Evolutionary conservation across 2,888 invertebrate species (phyloP), one percentile per base, ranked within the genome.

Genomic region (Spilosoma lubricipeda): DNA sequence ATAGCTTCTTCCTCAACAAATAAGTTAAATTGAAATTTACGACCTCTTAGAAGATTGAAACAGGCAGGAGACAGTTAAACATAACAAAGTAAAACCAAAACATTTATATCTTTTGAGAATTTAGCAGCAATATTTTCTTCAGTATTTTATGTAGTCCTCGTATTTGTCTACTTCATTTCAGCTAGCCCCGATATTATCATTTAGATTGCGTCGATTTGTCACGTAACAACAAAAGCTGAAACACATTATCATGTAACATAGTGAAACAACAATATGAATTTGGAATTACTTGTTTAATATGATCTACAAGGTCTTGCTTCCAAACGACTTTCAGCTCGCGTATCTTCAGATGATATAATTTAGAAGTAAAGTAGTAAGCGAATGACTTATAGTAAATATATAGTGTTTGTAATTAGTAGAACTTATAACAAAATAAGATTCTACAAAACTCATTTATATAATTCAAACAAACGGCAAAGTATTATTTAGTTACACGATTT

Each of bases 121-220:
- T 30, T 5, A 63, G 18, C 8, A 63, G 30, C 18, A 63, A 63
- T 18, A 30, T 63, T 7, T 8, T 15, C 18, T 30, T 18, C 11
- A 2, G 18, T 30, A 30, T 63, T 59, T 30, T 30, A 4, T 30
- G 30, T 8, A 30, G 30, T 30, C 30, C 30, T 63, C 18, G 63
- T 63, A 59, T 63, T 63, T 18, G 63, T 63, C 63, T 63, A 63
- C 18, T 18, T 13, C 7, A 63, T 63, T 63, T 63, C 63, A 63
- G 30, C 63, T 8, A 39, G 36, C 13, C 66, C 23, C 36, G 15
- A 36, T 39, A 66, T 66, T 66, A 66, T 39, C 66, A 66, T 66
- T 66, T 39, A 39, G 66, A 66, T 66, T 66, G 36, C 66, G 66
- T n/a, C 39, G 39, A 36, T 39, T 66, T 66, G 66, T 66, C 66